Conservation (phyloP, 2,888 invertebrate species). For the Eilema depressum region DNA sequence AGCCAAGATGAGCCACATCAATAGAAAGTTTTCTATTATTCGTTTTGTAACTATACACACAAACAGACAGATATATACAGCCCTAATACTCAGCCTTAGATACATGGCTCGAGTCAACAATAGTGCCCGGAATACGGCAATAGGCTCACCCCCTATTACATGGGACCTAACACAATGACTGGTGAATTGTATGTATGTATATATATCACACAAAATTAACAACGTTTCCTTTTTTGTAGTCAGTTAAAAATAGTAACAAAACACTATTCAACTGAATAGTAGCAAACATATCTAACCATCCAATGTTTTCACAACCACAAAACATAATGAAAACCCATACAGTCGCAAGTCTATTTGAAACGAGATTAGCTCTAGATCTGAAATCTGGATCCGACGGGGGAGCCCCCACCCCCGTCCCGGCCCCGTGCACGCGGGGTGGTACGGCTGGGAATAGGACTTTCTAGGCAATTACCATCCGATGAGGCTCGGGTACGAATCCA, state of each 20-base stretch:
- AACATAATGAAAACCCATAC: constrained; percentile 43
- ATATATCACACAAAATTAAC: too few relatives aligned
- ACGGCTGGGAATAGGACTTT: constrained; percentile 70
- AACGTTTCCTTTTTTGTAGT: too few relatives aligned
- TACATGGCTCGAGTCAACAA: too few relatives aligned
- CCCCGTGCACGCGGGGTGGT: constrained; percentile 49
- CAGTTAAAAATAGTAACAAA: not conserved
- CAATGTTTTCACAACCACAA: constrained; percentile 18
- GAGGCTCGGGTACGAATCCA: constrained; percentile 58
- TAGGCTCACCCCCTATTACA: too few relatives aligned
- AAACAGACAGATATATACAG: too few relatives aligned
- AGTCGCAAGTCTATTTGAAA: constrained; percentile 56
- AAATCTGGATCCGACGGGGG: constrained; percentile 66
- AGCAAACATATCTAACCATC: not conserved
- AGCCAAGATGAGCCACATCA: too few relatives aligned
- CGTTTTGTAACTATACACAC: too few relatives aligned
- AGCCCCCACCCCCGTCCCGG: constrained; percentile 17
- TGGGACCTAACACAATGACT: too few relatives aligned
- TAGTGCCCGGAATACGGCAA: too few relatives aligned
- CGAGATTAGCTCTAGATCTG: constrained; percentile 71
- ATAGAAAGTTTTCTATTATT: too few relatives aligned
- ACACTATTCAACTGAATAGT: not conserved
- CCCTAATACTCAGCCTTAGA: too few relatives aligned
- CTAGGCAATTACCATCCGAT: constrained; percentile 79
- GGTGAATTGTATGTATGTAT: too few relatives aligned